These are phyloP conservation scores for Diachasma alloeum DNA, from an alignment of 1,140 invertebrate genomes.

Conservation along the genomic window DNA sequence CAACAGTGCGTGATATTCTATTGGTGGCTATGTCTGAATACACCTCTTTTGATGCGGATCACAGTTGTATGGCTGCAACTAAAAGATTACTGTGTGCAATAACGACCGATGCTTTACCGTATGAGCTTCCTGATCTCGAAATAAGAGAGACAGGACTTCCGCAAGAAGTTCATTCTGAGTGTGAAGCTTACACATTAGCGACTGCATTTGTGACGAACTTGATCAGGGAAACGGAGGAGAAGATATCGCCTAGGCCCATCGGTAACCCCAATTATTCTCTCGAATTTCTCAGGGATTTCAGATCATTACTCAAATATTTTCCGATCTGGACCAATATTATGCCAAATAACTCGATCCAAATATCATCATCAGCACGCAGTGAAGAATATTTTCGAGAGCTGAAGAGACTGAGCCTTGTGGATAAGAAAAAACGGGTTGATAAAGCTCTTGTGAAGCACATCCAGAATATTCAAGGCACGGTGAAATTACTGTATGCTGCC, in stretches of 20 bases:
- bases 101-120: not conserved
- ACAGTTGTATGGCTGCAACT: not conserved
- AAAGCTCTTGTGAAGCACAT: not conserved
- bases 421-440: not conserved
- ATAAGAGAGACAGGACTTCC: no score
- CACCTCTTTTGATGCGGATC: conserved; percentile 10
- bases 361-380: not conserved
- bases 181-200: not conserved
- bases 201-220: not conserved
- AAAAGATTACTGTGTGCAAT: not conserved
- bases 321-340: conserved; percentile 24
- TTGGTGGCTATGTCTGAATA: conserved; percentile 14
- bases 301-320: conserved; percentile 18
- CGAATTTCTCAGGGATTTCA: not conserved
- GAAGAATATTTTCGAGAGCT: not conserved
- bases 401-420: not conserved
- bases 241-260: not conserved
- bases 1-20: no score
- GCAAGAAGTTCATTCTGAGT: not conserved
- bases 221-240: not conserved
- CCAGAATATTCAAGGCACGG: not conserved
- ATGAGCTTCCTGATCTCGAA: not conserved
- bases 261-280: conserved; percentile 20
- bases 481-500: no score
- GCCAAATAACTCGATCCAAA: not conserved